Evolutionary conservation across 2,797 vertebrate genomes (phyloP).

Genomic region (Pantherophis alleghaniensis): DNA sequence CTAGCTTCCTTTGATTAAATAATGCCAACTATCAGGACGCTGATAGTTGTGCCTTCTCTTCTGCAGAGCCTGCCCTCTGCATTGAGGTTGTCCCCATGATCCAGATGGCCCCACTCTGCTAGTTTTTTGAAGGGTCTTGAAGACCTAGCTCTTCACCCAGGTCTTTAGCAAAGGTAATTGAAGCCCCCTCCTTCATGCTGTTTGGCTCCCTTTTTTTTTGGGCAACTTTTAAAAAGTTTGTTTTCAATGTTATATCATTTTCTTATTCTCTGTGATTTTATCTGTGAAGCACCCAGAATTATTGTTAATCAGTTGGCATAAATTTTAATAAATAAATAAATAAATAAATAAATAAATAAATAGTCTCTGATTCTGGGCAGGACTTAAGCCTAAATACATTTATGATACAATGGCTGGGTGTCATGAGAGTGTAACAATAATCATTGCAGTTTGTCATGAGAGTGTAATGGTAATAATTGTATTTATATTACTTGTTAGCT

Average conservation of each 20-base stretch:
- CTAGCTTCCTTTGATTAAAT: not conserved
- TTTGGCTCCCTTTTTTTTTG: not conserved
- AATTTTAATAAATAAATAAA: no score
- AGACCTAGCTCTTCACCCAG: not conserved
- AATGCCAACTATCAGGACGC: not conserved
- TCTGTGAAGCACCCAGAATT: not conserved
- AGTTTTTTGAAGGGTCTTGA: not conserved
- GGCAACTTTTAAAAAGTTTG: not conserved
- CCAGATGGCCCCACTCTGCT: not conserved
- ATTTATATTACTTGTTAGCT: no score
- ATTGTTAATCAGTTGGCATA: no score
- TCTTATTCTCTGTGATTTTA: not conserved
- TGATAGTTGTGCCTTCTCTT: not conserved
- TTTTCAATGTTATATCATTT: not conserved
- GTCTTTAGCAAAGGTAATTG: not conserved
- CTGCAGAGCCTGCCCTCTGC: not conserved
- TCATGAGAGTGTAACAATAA: not conserved
- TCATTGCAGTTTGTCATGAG: not conserved
- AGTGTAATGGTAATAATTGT: not conserved
- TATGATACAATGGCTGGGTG: not conserved
- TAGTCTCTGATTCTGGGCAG: not conserved
- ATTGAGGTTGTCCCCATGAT: not conserved
- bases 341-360: no score
- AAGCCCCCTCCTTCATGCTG: not conserved
- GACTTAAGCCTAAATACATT: not conserved